Conservation (phyloP, 2,113 vertebrate species). For the Ictalurus furcatus region DNA sequence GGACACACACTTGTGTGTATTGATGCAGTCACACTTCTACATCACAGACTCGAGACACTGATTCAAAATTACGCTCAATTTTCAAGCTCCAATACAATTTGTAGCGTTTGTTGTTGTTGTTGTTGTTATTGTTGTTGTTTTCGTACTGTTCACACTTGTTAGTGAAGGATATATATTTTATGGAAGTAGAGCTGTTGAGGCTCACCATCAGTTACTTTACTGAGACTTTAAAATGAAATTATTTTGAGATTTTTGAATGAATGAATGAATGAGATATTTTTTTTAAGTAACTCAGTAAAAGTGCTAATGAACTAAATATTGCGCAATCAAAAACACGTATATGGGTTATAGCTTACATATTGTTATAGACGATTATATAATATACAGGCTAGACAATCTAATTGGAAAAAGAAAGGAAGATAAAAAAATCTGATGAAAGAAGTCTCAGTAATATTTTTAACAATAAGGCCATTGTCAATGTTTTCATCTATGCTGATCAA, state of each 20-base stretch:
- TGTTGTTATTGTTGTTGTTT: background rate
- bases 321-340: too few species aligned
- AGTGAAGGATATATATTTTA: background rate
- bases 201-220: background rate
- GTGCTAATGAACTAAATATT: too few species aligned
- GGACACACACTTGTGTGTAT: background rate
- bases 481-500: background rate
- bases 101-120: background rate
- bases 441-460: background rate
- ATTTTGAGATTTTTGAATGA: too few species aligned
- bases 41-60: background rate
- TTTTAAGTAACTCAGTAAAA: too few species aligned
- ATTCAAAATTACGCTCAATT: background rate
- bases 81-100: background rate
- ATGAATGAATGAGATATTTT: too few species aligned
- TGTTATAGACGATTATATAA: too few species aligned
- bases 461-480: background rate
- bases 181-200: background rate
- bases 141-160: background rate
- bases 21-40: background rate
- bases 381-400: background rate
- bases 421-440: too few species aligned
- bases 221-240: background rate
- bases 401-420: background rate
- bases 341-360: too few species aligned